phyloP scores from a whole-genome alignment of 2,888 invertebrate species.

The Mythimna vitellina region DNA sequence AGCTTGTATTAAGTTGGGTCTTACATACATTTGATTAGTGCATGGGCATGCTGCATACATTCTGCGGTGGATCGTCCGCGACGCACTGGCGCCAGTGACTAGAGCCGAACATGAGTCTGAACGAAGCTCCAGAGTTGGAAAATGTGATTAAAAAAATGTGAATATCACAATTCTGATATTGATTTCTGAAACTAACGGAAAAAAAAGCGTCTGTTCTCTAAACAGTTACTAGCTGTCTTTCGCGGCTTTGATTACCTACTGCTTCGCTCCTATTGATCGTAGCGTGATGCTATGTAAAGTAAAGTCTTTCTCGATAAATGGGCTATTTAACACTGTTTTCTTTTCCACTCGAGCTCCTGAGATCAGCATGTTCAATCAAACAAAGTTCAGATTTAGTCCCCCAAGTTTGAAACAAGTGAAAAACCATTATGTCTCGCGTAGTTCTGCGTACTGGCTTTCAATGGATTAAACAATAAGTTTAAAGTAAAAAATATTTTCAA shows the following conservation, averaged over 20 bases:
- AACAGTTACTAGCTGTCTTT: too few relatives aligned
- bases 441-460: too few relatives aligned
- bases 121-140: conserved; percentile 46
- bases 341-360: not conserved
- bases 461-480: not conserved
- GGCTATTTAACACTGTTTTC: too few relatives aligned
- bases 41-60: conserved; percentile 24
- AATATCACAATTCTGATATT: too few relatives aligned
- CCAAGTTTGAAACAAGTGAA: not conserved
- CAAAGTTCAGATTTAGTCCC: not conserved
- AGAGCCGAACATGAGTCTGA: conserved; percentile 34
- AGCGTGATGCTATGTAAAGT: too few relatives aligned
- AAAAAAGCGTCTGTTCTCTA: too few relatives aligned
- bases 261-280: too few relatives aligned
- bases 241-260: too few relatives aligned
- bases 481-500: not conserved
- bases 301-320: too few relatives aligned
- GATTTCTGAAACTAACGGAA: too few relatives aligned
- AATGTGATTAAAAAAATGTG: not conserved
- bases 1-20: conserved; percentile 30
- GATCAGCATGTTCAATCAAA: too few relatives aligned
- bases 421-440: too few relatives aligned
- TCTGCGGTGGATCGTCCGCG: conserved; percentile 32
- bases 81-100: conserved; percentile 47
- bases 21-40: conserved; percentile 46